Evolutionary conservation across 2,888 invertebrate genomes (phyloP).

Genomic region (Choristoneura rosaceana): DNA sequence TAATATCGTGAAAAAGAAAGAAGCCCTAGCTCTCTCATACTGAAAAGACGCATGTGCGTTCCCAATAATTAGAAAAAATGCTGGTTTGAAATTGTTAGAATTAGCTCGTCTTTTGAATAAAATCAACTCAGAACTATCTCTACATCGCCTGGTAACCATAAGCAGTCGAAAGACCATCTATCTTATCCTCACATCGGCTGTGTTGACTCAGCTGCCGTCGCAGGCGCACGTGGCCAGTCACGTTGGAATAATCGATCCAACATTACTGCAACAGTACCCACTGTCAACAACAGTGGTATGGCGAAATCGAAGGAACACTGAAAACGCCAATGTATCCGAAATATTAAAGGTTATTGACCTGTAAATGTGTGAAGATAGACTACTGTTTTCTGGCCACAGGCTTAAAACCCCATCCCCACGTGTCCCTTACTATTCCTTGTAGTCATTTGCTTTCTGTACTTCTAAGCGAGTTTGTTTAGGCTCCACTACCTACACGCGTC

Average conservation of each 20-base stretch:
- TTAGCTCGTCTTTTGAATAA: too few relatives aligned
- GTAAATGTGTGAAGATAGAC: background rate
- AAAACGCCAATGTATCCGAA: background rate
- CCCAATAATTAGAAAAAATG: too few relatives aligned
- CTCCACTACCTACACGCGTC: too few relatives aligned
- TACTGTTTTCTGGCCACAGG: background rate
- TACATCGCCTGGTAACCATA: background rate
- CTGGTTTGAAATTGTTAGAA: too few relatives aligned
- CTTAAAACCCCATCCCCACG: background rate
- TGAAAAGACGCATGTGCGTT: too few relatives aligned
- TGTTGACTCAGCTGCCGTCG: conserved; percentile 54
- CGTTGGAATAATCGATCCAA: conserved; percentile 50
- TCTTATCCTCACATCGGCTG: conserved; percentile 38
- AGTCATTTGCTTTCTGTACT: too few relatives aligned
- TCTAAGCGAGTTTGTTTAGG: too few relatives aligned
- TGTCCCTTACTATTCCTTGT: too few relatives aligned
- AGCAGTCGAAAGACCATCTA: conserved; percentile 21
- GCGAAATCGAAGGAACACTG: conserved; percentile 11
- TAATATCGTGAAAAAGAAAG: too few relatives aligned
- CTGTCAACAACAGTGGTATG: conserved; percentile 21
- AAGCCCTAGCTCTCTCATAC: too few relatives aligned
- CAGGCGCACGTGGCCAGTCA: conserved; percentile 59
- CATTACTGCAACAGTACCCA: conserved; percentile 34
- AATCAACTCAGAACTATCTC: background rate
- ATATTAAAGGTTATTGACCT: background rate